phyloP scores from a whole-genome alignment of 2,888 invertebrate genomes.

The Drosophila pegasa region DNA sequence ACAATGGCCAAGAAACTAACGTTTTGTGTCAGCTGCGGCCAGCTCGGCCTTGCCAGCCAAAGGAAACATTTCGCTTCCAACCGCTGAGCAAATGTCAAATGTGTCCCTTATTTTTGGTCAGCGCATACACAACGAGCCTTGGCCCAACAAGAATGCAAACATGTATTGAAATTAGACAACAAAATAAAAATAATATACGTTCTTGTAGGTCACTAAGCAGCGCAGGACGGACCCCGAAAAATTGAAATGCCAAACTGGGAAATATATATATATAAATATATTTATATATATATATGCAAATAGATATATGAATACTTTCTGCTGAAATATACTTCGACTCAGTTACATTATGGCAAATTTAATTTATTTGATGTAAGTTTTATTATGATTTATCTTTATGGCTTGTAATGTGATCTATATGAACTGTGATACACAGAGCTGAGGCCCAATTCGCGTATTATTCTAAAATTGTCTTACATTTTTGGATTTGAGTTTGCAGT shows the following conservation, averaged over 20 bases:
- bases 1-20: constrained; percentile 29
- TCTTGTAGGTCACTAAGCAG: constrained; percentile 32
- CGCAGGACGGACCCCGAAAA: constrained; percentile 26
- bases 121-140: constrained; percentile 16
- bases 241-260: constrained; percentile 18
- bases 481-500: background rate
- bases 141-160: constrained; percentile 11
- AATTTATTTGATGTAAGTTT: constrained; percentile 9
- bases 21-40: constrained; percentile 30
- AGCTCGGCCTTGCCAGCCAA: constrained; percentile 29
- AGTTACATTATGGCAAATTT: constrained; percentile 9
- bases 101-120: constrained; percentile 34
- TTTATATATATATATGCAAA: constrained; percentile 7
- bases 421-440: background rate
- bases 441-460: too few species aligned
- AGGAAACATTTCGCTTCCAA: constrained; percentile 30
- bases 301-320: constrained; percentile 6
- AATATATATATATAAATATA: constrained; percentile 9
- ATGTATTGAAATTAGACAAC: constrained; percentile 35
- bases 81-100: constrained; percentile 51
- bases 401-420: background rate
- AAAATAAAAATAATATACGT: constrained; percentile 8
- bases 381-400: constrained; percentile 11
- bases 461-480: too few species aligned
- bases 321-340: constrained; percentile 1